Evolutionary conservation across 1,140 invertebrate genomes (phyloP).

Genomic region (Drosophila paulistorum): DNA sequence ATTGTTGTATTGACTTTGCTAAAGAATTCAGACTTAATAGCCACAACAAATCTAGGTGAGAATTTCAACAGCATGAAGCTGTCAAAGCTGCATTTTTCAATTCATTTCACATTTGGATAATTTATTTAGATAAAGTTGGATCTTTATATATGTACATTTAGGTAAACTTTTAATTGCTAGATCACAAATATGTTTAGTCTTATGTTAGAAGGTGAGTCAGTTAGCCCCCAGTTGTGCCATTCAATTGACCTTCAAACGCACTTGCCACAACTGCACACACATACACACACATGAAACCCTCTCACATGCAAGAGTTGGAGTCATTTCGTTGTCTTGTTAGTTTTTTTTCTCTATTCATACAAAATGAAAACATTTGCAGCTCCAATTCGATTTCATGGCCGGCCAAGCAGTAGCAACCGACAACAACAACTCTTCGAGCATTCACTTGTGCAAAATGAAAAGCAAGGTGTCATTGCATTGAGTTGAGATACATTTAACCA

Average conservation of each 20-base stretch:
- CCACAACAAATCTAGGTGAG: too few relatives aligned
- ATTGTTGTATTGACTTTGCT: too few relatives aligned
- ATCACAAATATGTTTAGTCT: slow-evolving; percentile 1
- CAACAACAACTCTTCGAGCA: slow-evolving; percentile 28
- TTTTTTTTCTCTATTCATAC: slow-evolving; percentile 11
- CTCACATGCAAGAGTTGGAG: slow-evolving; percentile 26
- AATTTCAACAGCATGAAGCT: too few relatives aligned
- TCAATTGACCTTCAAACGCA: slow-evolving; percentile 56
- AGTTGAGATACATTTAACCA: slow-evolving; percentile 35
- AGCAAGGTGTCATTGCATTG: slow-evolving; percentile 50
- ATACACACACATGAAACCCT: slow-evolving; percentile 11
- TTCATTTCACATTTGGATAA: too few relatives aligned
- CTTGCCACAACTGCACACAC: slow-evolving; percentile 24
- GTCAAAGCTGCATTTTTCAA: too few relatives aligned
- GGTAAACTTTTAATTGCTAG: not conserved
- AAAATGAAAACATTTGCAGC: slow-evolving; percentile 32
- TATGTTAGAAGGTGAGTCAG: not conserved
- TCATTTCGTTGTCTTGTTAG: not conserved
- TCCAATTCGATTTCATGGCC: slow-evolving; percentile 57
- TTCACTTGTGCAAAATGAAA: slow-evolving; percentile 49
- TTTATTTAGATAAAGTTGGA: not conserved
- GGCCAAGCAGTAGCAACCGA: slow-evolving; percentile 25
- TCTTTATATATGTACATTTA: not conserved
- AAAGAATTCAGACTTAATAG: too few relatives aligned
- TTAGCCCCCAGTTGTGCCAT: slow-evolving; percentile 34